These are phyloP conservation scores for Mobula hypostoma DNA, from an alignment of 2,113 vertebrate species.

Conservation along the genomic window DNA sequence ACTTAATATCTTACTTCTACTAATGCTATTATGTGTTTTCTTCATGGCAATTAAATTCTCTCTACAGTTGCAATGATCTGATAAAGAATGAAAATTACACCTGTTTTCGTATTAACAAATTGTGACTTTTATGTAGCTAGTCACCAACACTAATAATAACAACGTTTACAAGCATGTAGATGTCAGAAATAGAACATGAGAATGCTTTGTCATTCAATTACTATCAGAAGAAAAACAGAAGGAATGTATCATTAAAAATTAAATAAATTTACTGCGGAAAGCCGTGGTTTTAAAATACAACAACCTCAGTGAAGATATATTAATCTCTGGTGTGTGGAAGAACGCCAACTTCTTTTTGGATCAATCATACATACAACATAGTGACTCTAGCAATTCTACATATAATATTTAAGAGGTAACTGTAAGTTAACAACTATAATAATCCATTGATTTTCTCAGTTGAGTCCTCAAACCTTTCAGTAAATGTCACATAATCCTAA, in stretches of 20 bases:
- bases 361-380: not conserved
- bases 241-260: not conserved
- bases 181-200: not conserved
- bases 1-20: not conserved
- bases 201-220: not conserved
- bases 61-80: not conserved
- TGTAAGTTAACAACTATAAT: not conserved
- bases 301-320: not conserved
- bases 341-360: not conserved
- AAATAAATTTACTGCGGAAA: not conserved
- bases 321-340: not conserved
- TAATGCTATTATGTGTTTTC: conserved; percentile 13
- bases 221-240: not conserved
- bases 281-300: not conserved
- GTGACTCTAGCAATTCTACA: not conserved
- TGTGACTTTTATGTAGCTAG: not conserved
- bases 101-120: not conserved
- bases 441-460: not conserved
- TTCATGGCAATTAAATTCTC: conserved; percentile 14
- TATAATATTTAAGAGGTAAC: not conserved
- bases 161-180: not conserved
- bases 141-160: not conserved
- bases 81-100: not conserved
- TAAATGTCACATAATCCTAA: not conserved
- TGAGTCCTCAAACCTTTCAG: not conserved